Evolutionary conservation across 2,888 invertebrate species (phyloP).

Genomic region (Siphlonurus alternatus): DNA sequence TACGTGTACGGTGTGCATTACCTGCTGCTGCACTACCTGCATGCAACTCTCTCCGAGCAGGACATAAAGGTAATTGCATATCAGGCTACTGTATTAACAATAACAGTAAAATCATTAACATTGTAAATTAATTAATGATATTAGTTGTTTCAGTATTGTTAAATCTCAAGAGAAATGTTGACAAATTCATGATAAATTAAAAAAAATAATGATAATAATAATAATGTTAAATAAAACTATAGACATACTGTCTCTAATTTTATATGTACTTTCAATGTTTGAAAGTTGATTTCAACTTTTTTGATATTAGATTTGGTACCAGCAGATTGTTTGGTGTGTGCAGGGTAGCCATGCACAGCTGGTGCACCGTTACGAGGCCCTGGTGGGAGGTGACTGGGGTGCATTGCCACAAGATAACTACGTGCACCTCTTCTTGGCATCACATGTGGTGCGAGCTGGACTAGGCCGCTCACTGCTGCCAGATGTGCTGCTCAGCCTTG

Average conservation of each 20-base stretch:
- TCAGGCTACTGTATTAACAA: slow-evolving; percentile 3
- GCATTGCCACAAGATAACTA: slow-evolving; percentile 53
- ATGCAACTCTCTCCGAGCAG: slow-evolving; percentile 27
- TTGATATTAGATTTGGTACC: too few species aligned
- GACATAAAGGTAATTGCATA: slow-evolving; percentile 18
- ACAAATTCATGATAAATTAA: too few species aligned
- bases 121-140: too few species aligned
- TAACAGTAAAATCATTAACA: too few species aligned
- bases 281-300: too few species aligned
- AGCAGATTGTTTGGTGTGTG: too few species aligned
- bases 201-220: too few species aligned
- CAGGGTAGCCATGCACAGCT: slow-evolving; percentile 38
- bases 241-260: too few species aligned
- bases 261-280: too few species aligned
- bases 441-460: slow-evolving; percentile 43
- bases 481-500: not conserved
- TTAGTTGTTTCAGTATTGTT: too few species aligned
- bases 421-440: slow-evolving; percentile 51
- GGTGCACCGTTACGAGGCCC: slow-evolving; percentile 37
- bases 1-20: slow-evolving; percentile 57
- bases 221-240: too few species aligned
- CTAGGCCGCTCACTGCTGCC: not conserved
- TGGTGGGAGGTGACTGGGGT: slow-evolving; percentile 32
- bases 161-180: too few species aligned
- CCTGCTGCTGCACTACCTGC: slow-evolving; percentile 43